phyloP scores from a whole-genome alignment of 37 sponge, comb jelly and placozoan species.

The Mnemiopsis leidyi region DNA sequence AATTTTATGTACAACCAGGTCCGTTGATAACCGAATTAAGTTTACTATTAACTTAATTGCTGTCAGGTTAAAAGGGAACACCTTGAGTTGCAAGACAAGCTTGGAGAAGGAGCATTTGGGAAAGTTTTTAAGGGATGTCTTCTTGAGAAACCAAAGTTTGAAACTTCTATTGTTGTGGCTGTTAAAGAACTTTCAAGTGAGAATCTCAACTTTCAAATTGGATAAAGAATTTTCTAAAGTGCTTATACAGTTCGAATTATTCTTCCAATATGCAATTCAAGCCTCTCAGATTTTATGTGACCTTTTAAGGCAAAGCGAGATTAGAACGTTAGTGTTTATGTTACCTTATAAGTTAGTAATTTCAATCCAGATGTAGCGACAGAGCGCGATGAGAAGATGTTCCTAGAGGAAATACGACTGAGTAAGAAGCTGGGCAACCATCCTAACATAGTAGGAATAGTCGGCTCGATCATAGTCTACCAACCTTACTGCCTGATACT shows the following conservation, averaged over 20 bases:
- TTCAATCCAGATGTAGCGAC: conserved; percentile 41
- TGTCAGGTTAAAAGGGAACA: conserved; percentile 6
- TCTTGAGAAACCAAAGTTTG: not conserved
- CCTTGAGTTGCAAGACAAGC: conserved; percentile 24
- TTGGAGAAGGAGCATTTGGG: conserved; percentile 37
- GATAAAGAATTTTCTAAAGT: no score
- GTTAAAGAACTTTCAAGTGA: conserved; percentile 31
- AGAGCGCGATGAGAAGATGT: conserved; percentile 16
- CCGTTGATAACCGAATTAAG: no score
- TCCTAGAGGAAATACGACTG: conserved; percentile 38
- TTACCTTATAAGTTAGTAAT: no score
- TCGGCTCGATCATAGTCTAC: conserved; percentile 25
- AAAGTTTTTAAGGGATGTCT: conserved; percentile 25
- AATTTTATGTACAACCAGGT: no score
- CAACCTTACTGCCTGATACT: conserved; percentile 11
- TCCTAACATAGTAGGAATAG: conserved; percentile 37
- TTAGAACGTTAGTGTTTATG: no score
- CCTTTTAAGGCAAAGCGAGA: no score
- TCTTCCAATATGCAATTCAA: no score
- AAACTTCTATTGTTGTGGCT: not conserved
- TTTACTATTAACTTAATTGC: no score
- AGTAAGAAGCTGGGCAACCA: conserved; percentile 59
- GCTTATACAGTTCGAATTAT: no score
- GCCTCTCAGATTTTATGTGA: no score
- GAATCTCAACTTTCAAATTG: no score